A percentile compares a stretch with the other conserved stretches of the same genome.
Conservation (phyloP, 2,113 vertebrate species). For the Neolamprologus falcicula region DNA sequence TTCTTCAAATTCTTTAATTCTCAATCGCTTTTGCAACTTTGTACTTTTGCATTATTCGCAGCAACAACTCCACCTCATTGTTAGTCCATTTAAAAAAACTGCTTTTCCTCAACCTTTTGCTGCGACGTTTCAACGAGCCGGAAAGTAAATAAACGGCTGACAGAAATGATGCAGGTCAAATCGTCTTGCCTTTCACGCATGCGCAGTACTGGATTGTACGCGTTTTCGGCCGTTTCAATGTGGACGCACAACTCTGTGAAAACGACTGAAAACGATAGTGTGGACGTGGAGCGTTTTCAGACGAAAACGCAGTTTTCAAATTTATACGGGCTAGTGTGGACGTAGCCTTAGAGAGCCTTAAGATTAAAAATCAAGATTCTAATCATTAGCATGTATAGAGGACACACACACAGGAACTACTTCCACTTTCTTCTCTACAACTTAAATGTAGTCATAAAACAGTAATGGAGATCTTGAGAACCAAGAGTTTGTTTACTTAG, state of each 20-base stretch:
- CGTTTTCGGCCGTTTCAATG: accelerated
- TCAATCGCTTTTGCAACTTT: background rate
- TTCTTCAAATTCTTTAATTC: background rate
- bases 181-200: background rate
- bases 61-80: background rate
- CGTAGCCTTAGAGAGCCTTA: background rate
- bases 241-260: background rate
- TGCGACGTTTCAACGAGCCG: accelerated
- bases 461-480: background rate
- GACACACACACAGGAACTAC: background rate
- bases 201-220: background rate
- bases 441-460: background rate
- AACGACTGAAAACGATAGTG: background rate
- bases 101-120: background rate
- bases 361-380: background rate
- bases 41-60: background rate
- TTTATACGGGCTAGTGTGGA: background rate
- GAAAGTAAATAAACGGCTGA: background rate
- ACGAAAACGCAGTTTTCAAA: background rate
- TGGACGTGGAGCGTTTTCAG: background rate
- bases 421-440: background rate
- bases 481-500: background rate
- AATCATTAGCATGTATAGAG: background rate
- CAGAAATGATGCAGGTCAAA: background rate
- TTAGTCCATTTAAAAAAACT: background rate